These are phyloP conservation scores for Coelogynopora nodosa DNA, from an alignment of 2,888 invertebrate species.

Conservation along the genomic window DNA sequence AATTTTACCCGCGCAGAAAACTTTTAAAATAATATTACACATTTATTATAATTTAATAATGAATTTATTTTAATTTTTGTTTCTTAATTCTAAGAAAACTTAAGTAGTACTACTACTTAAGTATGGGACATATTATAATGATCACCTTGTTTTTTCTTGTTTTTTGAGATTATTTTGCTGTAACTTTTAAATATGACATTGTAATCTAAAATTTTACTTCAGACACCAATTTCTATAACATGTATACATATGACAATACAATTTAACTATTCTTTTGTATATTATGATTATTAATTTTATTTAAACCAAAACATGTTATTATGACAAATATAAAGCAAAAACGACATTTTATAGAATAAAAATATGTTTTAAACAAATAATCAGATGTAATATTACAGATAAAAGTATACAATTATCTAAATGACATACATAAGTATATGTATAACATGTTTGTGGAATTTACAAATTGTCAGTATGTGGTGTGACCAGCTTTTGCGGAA, in stretches of 20 bases:
- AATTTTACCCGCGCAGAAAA: too few relatives aligned
- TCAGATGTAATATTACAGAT: neutral
- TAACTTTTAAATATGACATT: neutral
- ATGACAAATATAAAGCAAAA: too few relatives aligned
- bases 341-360: too few relatives aligned
- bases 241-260: neutral
- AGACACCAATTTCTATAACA: neutral
- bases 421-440: too few relatives aligned
- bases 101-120: too few relatives aligned
- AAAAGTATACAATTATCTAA: neutral
- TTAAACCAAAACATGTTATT: too few relatives aligned
- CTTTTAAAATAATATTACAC: too few relatives aligned
- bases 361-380: neutral
- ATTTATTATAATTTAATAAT: too few relatives aligned
- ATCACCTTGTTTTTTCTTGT: neutral
- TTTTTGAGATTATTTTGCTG: neutral
- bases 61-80: too few relatives aligned
- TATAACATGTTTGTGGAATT: neutral
- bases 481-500: neutral
- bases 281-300: neutral
- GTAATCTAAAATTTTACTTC: neutral
- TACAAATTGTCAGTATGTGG: neutral
- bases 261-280: neutral
- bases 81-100: too few relatives aligned
- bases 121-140: neutral